Conservation (phyloP, 2,888 invertebrate species). For the Cheiracanthium punctorium region DNA sequence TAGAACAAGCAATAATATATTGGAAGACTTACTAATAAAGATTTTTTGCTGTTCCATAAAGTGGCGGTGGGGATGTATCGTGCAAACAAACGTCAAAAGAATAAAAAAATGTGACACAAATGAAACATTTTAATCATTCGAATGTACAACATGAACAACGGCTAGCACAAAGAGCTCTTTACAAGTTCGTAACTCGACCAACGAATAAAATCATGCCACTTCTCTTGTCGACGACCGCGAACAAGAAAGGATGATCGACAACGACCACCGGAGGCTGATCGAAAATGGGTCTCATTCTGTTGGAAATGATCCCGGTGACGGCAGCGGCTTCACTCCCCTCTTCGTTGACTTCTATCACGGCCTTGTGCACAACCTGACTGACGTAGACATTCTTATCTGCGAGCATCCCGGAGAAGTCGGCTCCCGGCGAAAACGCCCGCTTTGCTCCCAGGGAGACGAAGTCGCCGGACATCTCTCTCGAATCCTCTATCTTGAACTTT, state of each 20-base stretch:
- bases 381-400: slow-evolving; percentile 47
- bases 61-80: too few species aligned
- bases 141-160: too few species aligned
- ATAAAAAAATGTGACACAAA: too few species aligned
- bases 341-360: slow-evolving; percentile 71
- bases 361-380: slow-evolving; percentile 71
- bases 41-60: too few species aligned
- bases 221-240: slow-evolving; percentile 53
- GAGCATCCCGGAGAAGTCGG: slow-evolving; percentile 68
- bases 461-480: slow-evolving; percentile 32
- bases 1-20: too few species aligned
- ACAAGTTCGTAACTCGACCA: slow-evolving; percentile 56
- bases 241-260: slow-evolving; percentile 68
- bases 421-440: slow-evolving; percentile 48
- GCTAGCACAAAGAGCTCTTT: not conserved
- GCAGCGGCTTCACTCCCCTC: slow-evolving; percentile 71
- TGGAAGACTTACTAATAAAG: too few species aligned
- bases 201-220: slow-evolving; percentile 56
- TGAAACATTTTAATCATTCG: too few species aligned
- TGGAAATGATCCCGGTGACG: slow-evolving; percentile 38
- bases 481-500: slow-evolving; percentile 60
- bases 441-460: slow-evolving; percentile 49
- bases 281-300: slow-evolving; percentile 19
- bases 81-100: too few species aligned
- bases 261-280: slow-evolving; percentile 25